Base-by-base conservation (phyloP, 2,113 vertebrate genomes). In the Syngnathoides biaculeatus region DNA sequence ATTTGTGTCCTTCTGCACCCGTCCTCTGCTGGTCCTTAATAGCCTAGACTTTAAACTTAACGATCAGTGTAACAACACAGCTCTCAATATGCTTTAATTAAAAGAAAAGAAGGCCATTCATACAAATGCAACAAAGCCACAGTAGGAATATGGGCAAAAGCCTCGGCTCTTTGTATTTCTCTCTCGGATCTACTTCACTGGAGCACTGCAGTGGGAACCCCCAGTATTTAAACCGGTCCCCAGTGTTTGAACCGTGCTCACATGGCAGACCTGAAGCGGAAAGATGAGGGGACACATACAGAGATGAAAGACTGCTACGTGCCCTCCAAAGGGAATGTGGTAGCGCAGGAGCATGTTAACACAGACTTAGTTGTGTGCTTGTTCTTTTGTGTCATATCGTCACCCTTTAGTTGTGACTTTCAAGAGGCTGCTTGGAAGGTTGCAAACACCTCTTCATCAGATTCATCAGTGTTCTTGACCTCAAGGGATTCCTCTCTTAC, bases 161-260 rank as follows among this genome's bases (percentile, higher is more conserved):
- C 42, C 47, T 30, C 53, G 63, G 69, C 63, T 71, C 82, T 84
- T 84, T 75, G 72, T 83, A 71, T 82, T 79, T 79, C 59, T 74
- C 81, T 81, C 55, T 72, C 72, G 55, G 78, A 78, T 82, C 68
- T 74, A 68, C 71, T 84, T 87, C 81, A 83, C 71, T 73, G 75
- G 71, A 77, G 85, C 78, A 47, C 67, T 79, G 75, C 79, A 84
- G 62, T 56, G 84, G 85, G 78, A 87, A 81, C 79, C 84, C 81
- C 80, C 80, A 72, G 75, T 71, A 74, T 86, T 83, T 88, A 86
- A 89, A 91, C 74, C 84, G 80, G 79, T 90, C 89, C 88, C 91
- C 78, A 74, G 85, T 80, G 90, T 82, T 84, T 78, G 78, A 85
- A 83, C 84, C 79, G 81, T 84, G 84, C 79, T 82, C 87, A 74